Evolutionary conservation across 2,113 vertebrate genomes (phyloP), one percentile per base, ranked within the genome.

Genomic region (Cathartes aura): DNA sequence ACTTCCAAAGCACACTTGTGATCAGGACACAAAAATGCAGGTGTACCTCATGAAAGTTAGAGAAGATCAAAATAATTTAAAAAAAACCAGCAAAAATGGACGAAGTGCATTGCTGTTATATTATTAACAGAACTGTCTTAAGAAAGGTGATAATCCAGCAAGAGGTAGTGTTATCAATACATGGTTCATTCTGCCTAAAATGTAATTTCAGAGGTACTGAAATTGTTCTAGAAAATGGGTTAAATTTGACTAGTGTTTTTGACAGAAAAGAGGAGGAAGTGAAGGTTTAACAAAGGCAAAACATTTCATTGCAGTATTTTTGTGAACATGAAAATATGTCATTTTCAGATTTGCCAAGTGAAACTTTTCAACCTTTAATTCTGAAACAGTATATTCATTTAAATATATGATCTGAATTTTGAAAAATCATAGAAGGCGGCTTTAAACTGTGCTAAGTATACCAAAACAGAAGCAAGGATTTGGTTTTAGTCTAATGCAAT

Each of bases 221-320:
- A 82, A 63, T 50, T 66, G 64, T 79, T 96, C 84, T 82, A 63
- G 90, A 71, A 62, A 74, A 79, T 30, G 32, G n/a, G 32, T 94
- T 87, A 90, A 56, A 59, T 93, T 78, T 90, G 82, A 79, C 93
- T 58, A 75, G 22, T 90, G 59, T 55, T 84, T 91, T 90, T 93
- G 87, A 82, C 38, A 82, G 92, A 83, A 84, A 26, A 78, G 64
- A 74, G 78, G 50, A 91, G 70, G 64, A 75, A 84, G n/a, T 32
- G 78, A 79, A 75, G 38, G 45, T 34, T 91, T 93, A 85, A 68
- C 18, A n/a, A 83, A 96, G 90, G 95, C 89, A 94, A 93, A 92
- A 92, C 87, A 84, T 93, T 91, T 83, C 62, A 91, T 53, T 70
- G 58, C 36, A 83, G 34, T 36, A 36, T 81, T 96, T 83, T 89